Conservation (phyloP, 2,113 vertebrate genomes). For the Prunella fulvescens region DNA sequence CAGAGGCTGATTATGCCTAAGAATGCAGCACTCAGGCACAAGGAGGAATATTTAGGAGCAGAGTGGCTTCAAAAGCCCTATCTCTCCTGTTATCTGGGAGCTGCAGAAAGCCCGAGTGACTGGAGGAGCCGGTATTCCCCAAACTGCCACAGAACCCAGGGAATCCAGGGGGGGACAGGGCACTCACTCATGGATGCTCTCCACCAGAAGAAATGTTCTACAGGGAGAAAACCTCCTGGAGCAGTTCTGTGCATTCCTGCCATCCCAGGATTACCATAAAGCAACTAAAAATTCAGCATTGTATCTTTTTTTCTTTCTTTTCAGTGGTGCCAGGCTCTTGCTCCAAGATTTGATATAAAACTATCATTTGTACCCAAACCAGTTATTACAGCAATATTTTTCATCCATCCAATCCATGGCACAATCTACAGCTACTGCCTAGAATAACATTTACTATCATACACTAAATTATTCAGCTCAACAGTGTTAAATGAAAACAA, state of each 20-base stretch:
- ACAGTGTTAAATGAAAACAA: neutral
- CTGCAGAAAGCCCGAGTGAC: neutral
- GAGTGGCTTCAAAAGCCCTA: neutral
- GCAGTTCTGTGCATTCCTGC: neutral
- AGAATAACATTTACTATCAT: neutral
- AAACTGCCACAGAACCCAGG: neutral
- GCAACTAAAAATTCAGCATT: neutral
- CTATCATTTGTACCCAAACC: neutral
- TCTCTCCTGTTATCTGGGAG: neutral
- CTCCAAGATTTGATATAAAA: neutral
- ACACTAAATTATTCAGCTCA: neutral
- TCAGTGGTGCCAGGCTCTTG: neutral
- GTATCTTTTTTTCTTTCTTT: neutral
- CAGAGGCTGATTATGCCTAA: neutral
- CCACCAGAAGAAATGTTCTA: neutral
- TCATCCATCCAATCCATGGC: neutral
- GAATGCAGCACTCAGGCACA: neutral
- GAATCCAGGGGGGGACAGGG: neutral
- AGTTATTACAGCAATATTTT: neutral
- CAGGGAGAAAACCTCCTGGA: neutral
- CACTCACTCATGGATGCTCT: neutral
- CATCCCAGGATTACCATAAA: neutral
- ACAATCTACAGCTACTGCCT: neutral
- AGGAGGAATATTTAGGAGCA: neutral
- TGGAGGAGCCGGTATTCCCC: neutral